phyloP scores from a whole-genome alignment of 2,113 vertebrate species.

The Condylura cristata region DNA sequence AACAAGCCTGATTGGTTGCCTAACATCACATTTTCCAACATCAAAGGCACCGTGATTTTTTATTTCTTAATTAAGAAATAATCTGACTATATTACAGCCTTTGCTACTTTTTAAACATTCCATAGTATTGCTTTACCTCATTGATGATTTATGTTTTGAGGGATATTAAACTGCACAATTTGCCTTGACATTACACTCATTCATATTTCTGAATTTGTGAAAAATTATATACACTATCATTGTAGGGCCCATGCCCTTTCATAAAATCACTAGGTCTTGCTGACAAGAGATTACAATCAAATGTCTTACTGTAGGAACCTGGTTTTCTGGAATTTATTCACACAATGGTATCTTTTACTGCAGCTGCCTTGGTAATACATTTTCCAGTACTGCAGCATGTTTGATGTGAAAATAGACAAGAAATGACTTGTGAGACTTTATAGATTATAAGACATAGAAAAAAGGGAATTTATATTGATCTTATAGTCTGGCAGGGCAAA shows the following conservation, averaged over 20 bases:
- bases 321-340: not conserved
- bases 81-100: not conserved
- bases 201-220: not conserved
- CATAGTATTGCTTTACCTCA: not conserved
- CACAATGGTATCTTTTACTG: not conserved
- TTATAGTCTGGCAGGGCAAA: not conserved
- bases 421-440: not conserved
- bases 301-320: not conserved
- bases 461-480: not conserved
- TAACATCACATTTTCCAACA: not conserved
- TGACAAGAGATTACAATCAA: not conserved
- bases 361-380: not conserved
- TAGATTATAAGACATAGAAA: not conserved
- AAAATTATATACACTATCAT: not conserved
- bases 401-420: not conserved
- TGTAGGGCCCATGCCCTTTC: not conserved
- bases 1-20: not conserved
- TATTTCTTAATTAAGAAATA: not conserved
- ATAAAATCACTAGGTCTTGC: not conserved
- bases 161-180: not conserved
- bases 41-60: not conserved
- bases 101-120: not conserved
- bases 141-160: not conserved
- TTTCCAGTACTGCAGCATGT: not conserved
- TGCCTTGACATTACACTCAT: not conserved